Base-by-base conservation (phyloP, 2,113 vertebrate species). In the Gallinago paraguaiae region DNA sequence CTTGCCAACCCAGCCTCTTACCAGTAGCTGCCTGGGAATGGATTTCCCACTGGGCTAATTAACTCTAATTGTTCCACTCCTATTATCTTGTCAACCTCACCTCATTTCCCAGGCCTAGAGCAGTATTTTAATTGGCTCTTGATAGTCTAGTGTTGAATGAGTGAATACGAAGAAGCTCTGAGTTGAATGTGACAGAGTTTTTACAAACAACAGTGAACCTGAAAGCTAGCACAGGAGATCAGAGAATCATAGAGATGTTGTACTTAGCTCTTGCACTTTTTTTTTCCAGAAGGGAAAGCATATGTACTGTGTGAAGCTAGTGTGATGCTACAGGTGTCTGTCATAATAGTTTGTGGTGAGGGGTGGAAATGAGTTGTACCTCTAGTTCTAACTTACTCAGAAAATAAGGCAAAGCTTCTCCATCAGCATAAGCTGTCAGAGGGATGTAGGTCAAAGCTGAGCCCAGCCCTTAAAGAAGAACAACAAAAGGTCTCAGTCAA, bases 41-140 rank as follows among this genome's bases (percentile, higher is more conserved):
- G 78, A 79, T 89, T 97, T 96, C 89, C 92, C 94, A 92, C 89
- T 82, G 89, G 63, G 74, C 83, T 96, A 92, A 97, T 97, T 95
- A 96, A 93, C 89, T 94, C 91, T 96, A 95, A 96, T 96, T 97
- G 94, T 96, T 96, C 67, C 65, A 84, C 81, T 93, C 74, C 53
- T 93, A 95, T 96, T 97, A 97, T 96, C 95, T 95, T 94, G 95
- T 95, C 96, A 95, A 93, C 88, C 61, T 96, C 88, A 95, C 92
- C 81, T 95, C 88, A 96, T 96, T 97, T 97, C 96, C 96, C 93
- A 95, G 81, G 93, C 96, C 95, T 94, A 87, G 65, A 95, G 96
- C 95, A 95, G 61, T 94, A 93, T 95, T 96, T 94, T 92, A 96
- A 96, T 94, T 94, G 83, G 77, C 83, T 89, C 65, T 95, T 93